Evolutionary conservation across 2,797 vertebrate genomes (phyloP), one percentile per base, ranked within the genome.

Genomic region (Sebastes steindachneri): DNA sequence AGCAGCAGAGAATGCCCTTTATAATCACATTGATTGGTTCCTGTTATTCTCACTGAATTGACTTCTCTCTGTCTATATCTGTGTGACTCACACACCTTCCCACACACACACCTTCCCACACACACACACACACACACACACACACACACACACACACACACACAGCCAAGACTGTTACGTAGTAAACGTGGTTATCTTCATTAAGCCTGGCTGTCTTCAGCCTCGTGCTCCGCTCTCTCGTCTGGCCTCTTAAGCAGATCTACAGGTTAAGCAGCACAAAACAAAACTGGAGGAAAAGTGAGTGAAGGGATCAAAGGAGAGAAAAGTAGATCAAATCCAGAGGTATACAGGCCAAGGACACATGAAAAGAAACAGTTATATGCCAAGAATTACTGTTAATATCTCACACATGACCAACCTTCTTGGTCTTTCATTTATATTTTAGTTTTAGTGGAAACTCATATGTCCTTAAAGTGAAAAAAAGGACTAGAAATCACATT

Each of bases 161-260:
- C 79, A 28, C 26, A 59, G 63, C 54, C 78, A 73, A 75, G 77
- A 69, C 75, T 55, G 11, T 90, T 89, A 80, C 62, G 68, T 77
- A 54, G 86, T 90, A 87, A 89, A 87, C 84, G 59, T 31, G 81
- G 88, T 88, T 85, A 84, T 92, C 90, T 87, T 79, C 85, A 82
- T 87, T 94, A 92, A 90, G 87, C 90, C 82, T 33, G 74, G 79
- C 71, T 12, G 54, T 53, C 80, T 81, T 80, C 72, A 75, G 85
- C 87, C 82, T 85, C 73, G 65, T 85, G 80, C 68, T 68, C 33
- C 29, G 71, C 58, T 87, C 77, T 69, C 77, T 75, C 5, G 83
- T 91, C 88, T 88, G 84, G 75, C 57, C 76, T 33, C 78, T 85
- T 92, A 91, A 94, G 89, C 79, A 85, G 94, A 87, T 94, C 90